phyloP scores from a whole-genome alignment of 2,797 vertebrate species.

The Molossus alvarezi region DNA sequence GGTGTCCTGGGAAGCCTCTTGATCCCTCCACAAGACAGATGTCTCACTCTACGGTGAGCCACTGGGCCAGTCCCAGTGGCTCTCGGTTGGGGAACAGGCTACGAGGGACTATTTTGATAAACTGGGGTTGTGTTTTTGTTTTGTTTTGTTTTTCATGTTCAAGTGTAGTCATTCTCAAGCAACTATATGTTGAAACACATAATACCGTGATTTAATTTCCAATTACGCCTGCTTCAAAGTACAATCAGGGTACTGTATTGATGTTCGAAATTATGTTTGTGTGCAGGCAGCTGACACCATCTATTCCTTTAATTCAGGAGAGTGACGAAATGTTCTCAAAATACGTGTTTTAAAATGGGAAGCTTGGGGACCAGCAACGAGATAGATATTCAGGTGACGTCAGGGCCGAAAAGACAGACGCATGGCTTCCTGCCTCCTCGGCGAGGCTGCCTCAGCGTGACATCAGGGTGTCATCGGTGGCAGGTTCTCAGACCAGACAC shows the following conservation, averaged over 20 bases:
- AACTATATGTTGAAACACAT: background rate
- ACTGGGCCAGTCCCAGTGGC: background rate
- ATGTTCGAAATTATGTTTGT: background rate
- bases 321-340: background rate
- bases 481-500: background rate
- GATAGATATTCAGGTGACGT: background rate
- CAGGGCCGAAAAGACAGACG: background rate
- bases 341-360: background rate
- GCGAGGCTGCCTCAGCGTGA: fast-evolving
- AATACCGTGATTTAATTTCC: background rate
- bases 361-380: background rate
- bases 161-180: background rate
- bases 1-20: background rate
- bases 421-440: background rate
- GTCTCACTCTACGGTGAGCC: background rate
- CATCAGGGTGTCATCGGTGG: background rate
- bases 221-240: background rate
- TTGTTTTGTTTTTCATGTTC: background rate
- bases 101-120: background rate
- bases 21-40: background rate
- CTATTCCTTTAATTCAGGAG: background rate
- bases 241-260: background rate
- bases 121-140: no score
- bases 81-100: fast-evolving
- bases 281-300: background rate